Conservation (phyloP, 2,888 invertebrate species). For the Beris morrisii region DNA sequence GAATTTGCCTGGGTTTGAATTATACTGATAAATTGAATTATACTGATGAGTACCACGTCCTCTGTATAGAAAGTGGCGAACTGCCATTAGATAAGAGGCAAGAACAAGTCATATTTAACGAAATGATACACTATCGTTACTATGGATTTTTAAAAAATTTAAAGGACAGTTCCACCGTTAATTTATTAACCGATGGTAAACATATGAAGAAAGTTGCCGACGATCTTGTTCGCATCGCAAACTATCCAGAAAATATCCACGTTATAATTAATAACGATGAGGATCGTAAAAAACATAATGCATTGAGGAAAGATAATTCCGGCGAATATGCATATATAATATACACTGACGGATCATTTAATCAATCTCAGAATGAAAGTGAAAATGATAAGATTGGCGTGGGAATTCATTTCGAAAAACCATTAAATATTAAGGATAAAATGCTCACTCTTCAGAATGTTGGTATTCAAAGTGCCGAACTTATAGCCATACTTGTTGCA, state of each 20-base stretch:
- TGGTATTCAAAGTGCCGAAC: constrained; percentile 1
- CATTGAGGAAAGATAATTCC: too few species aligned
- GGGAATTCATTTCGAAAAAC: neutral
- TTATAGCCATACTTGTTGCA: neutral
- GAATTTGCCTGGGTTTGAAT: neutral
- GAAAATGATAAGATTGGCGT: neutral
- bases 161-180: neutral
- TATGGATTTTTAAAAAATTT: neutral
- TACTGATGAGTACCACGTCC: neutral
- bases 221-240: neutral
- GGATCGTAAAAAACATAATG: too few species aligned
- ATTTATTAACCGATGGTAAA: too few species aligned
- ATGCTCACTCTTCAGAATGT: too few species aligned
- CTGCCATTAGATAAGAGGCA: neutral
- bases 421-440: neutral
- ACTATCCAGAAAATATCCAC: neutral
- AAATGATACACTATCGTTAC: neutral
- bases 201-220: neutral
- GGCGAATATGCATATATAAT: neutral
- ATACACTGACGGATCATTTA: constrained; percentile 4
- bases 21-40: neutral
- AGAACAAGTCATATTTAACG: neutral
- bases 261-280: neutral
- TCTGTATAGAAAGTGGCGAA: neutral
- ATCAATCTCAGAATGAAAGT: neutral